A percentile compares a stretch with the other conserved stretches of the same genome.
These are phyloP conservation scores for Pelvicachromis taeniatus DNA, from an alignment of 2,113 vertebrate species.

Conservation along the genomic window DNA sequence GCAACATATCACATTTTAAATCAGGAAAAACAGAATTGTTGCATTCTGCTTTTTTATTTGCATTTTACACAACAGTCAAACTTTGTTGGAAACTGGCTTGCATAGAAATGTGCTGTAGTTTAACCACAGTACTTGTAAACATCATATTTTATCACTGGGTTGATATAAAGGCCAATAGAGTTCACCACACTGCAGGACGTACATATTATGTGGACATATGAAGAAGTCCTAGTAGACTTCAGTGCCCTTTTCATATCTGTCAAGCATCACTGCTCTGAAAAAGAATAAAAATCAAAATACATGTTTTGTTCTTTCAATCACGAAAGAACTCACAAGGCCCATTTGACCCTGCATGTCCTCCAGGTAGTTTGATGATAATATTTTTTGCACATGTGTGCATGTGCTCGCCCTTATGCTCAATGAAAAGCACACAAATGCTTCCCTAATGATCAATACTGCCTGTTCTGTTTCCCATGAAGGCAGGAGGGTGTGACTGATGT, in stretches of 20 bases:
- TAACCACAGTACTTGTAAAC: not conserved
- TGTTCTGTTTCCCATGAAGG: not conserved
- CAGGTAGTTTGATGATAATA: not conserved
- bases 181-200: not conserved
- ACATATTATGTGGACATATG: not conserved
- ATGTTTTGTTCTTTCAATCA: not conserved
- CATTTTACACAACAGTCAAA: not conserved
- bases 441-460: not conserved
- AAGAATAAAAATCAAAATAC: conserved; percentile 15
- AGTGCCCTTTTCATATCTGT: not conserved
- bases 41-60: not conserved
- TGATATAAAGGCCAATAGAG: not conserved
- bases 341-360: not conserved
- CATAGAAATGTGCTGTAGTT: not conserved
- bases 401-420: not conserved
- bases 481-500: not conserved
- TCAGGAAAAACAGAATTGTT: not conserved
- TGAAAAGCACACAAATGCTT: not conserved
- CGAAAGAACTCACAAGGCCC: not conserved
- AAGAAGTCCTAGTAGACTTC: not conserved
- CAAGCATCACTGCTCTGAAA: not conserved
- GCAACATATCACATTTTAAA: not conserved
- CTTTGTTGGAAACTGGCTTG: too few relatives aligned
- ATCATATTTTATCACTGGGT: not conserved
- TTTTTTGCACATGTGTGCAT: not conserved